Evolutionary conservation across 2,888 invertebrate species (phyloP), one percentile per base, ranked within the genome.

Genomic region (Lycocerus yunnanus): DNA sequence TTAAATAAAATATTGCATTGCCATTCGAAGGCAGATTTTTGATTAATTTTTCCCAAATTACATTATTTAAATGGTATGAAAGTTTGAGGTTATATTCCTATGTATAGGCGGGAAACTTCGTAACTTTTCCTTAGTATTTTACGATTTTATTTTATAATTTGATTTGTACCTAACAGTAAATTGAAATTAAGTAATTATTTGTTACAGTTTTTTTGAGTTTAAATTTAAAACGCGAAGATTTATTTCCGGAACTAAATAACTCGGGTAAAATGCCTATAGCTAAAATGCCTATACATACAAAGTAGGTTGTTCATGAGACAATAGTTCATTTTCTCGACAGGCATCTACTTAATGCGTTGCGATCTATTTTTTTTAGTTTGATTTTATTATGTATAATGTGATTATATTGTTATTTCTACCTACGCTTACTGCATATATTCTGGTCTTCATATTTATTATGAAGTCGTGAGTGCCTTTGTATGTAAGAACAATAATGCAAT

Each of bases 221-320:
- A 24, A 15, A 27, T 24, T 66, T 15, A 15, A 66, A 27, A 66
- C 27, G 14, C 11, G 15, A 66, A 66, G 15, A 15, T 66, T 13
- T 43, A 20, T 66, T 65, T 61, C 69, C 61, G 63, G 63, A 27
- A 27, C 69, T 63, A 43, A 14, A 58, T 10, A 14, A 63, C 60
- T 43, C 27, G 15, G 27, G n/a, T 18, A 61, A 65, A 70, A 65
- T 14, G 69, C 69, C 65, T 43, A 14, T 14, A 15, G 69, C 69
- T 65, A 15, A 65, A 70, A 27, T 70, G 43, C n/a, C n/a, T 2
- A 15, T 27, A n/a, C n/a, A 43, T 65, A 6, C 43, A 69, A 70
- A 63, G 69, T 70, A 58, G 69, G 69, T 70, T 70, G 63, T 16
- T 43, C 20, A 15, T 63, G 18, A 63, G 61, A 70, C 69, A 70